These are phyloP conservation scores for Aegotheles bennettii DNA, from an alignment of 2,113 vertebrate genomes.

Conservation along the genomic window DNA sequence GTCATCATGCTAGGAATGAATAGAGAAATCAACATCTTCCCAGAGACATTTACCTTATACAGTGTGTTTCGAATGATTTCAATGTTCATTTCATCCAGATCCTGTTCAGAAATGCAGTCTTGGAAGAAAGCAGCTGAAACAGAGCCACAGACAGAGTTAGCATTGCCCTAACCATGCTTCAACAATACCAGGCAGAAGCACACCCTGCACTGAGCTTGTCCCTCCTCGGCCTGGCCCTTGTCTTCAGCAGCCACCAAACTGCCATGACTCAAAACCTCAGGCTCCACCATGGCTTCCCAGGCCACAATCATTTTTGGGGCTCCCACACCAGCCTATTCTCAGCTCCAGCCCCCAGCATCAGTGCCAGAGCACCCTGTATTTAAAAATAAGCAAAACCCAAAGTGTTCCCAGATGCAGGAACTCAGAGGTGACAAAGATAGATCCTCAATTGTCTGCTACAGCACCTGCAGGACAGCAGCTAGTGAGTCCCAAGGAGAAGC, in stretches of 20 bases:
- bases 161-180: background rate
- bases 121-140: conserved; percentile 95
- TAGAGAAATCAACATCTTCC: background rate
- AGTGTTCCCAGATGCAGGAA: background rate
- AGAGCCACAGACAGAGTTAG: conserved; percentile 3
- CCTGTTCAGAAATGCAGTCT: conserved; percentile 98
- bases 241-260: conserved; percentile 2
- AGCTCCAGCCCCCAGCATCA: background rate
- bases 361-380: background rate
- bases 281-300: background rate
- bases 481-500: background rate
- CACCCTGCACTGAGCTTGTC: background rate
- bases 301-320: background rate
- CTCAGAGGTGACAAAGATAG: background rate
- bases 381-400: background rate
- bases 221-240: background rate
- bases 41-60: conserved; percentile 85
- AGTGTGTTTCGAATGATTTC: conserved; percentile 98
- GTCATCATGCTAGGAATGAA: background rate
- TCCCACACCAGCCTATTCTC: background rate
- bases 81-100: conserved; percentile 98
- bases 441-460: background rate
- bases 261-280: conserved; percentile 18
- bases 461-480: background rate
- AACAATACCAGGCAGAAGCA: background rate